These are phyloP conservation scores for Kuschelorhynchus macadamiae DNA, from an alignment of 2,888 invertebrate species.

Conservation along the genomic window DNA sequence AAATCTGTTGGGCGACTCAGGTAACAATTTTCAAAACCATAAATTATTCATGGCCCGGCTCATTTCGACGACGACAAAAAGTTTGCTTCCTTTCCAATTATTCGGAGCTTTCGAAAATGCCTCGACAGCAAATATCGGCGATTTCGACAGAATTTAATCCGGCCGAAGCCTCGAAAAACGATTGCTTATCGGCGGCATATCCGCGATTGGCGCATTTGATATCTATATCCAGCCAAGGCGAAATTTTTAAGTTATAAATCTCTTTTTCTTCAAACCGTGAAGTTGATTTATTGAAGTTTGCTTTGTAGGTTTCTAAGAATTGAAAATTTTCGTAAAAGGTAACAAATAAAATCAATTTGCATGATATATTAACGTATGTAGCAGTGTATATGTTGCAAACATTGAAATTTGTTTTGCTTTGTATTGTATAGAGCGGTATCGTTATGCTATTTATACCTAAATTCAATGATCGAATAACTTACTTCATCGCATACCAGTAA, in stretches of 20 bases:
- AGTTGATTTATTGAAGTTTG: background rate
- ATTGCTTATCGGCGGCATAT: slow-evolving; percentile 17
- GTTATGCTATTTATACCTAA: no score
- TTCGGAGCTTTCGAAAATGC: slow-evolving; percentile 37
- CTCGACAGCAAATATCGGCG: slow-evolving; percentile 35
- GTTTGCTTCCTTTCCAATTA: slow-evolving; percentile 39
- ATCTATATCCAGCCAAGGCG: background rate
- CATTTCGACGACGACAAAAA: slow-evolving; percentile 25
- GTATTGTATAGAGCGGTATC: no score
- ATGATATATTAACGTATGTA: no score
- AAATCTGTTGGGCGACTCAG: slow-evolving; percentile 15
- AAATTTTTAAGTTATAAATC: slow-evolving; percentile 3
- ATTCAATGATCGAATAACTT: no score
- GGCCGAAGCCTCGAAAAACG: slow-evolving; percentile 13
- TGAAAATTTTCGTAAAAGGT: no score
- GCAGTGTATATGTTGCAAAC: no score
- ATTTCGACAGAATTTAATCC: slow-evolving; percentile 30
- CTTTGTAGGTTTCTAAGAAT: no score
- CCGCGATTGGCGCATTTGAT: slow-evolving; percentile 3
- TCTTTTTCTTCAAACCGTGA: background rate
- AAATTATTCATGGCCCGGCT: slow-evolving; percentile 31
- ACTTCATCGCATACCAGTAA: no score
- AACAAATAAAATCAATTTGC: no score
- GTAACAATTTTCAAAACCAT: slow-evolving; percentile 20
- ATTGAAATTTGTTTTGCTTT: no score